phyloP scores from a whole-genome alignment of 1,140 invertebrate species.

The Drosophila kohkoa region DNA sequence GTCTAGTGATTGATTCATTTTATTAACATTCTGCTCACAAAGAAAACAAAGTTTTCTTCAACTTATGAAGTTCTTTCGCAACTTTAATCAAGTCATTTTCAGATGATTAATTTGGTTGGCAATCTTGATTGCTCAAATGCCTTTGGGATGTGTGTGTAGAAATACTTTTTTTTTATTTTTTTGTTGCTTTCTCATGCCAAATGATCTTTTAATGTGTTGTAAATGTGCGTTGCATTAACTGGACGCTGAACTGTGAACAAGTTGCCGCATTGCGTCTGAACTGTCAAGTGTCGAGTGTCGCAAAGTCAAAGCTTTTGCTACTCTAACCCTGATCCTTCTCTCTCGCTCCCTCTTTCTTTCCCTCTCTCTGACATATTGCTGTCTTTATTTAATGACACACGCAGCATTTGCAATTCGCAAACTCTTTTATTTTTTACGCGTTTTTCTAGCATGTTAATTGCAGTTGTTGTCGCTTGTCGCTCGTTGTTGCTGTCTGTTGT shows the following conservation, averaged over 20 bases:
- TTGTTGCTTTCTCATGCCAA: slow-evolving; percentile 8
- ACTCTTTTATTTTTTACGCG: slow-evolving; percentile 36
- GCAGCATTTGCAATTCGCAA: slow-evolving; percentile 17
- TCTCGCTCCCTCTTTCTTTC: neutral
- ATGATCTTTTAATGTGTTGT: slow-evolving; percentile 19
- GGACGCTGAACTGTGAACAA: slow-evolving; percentile 37
- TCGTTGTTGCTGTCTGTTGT: slow-evolving; percentile 18
- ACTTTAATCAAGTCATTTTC: neutral
- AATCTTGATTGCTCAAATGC: neutral
- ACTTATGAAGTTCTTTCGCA: neutral
- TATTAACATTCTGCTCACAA: neutral
- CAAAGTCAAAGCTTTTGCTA: slow-evolving; percentile 7
- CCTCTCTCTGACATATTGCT: slow-evolving; percentile 3
- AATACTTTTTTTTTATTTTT: neutral
- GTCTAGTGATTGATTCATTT: neutral
- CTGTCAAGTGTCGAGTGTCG: slow-evolving; percentile 17
- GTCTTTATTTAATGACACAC: slow-evolving; percentile 15
- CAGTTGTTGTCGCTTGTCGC: slow-evolving; percentile 8
- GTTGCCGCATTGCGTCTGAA: slow-evolving; percentile 21
- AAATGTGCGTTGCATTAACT: slow-evolving; percentile 38
- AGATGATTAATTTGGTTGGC: neutral
- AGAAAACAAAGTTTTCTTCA: neutral
- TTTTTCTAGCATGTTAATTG: slow-evolving; percentile 29
- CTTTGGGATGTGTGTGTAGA: neutral
- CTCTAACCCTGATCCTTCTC: neutral